Percentiles rank a stretch among this genome's conserved stretches.
These are phyloP conservation scores for Arctia plantaginis DNA, from an alignment of 2,888 invertebrate genomes.

Conservation along the genomic window DNA sequence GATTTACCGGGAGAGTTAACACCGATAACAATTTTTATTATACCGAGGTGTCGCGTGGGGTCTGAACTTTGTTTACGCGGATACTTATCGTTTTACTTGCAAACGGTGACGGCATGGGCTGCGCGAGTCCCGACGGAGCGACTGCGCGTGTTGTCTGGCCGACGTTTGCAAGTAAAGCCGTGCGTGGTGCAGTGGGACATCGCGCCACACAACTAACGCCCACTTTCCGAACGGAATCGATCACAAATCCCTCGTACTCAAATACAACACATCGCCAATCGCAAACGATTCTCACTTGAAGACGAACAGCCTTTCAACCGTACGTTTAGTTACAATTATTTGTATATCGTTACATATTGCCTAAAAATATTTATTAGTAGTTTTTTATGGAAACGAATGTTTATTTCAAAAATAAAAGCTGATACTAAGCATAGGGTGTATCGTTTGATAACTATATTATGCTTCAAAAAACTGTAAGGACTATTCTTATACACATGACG, in stretches of 20 bases:
- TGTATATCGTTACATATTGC: background rate
- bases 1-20: too few species aligned
- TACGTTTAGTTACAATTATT: background rate
- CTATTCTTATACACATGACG: background rate
- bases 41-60: slow-evolving; percentile 26
- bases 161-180: background rate
- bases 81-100: slow-evolving; percentile 27
- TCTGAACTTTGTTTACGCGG: slow-evolving; percentile 47
- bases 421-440: background rate
- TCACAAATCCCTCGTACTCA: background rate
- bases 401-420: background rate
- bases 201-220: too few species aligned
- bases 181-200: slow-evolving; percentile 18
- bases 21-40: background rate
- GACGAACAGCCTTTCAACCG: background rate
- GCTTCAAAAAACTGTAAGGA: background rate
- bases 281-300: background rate
- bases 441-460: slow-evolving; percentile 7
- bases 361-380: background rate
- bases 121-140: background rate
- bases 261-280: background rate
- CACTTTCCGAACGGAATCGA: background rate
- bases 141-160: background rate
- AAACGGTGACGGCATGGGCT: slow-evolving; percentile 22
- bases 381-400: background rate